Evolutionary conservation across 1,140 invertebrate species (phyloP).

Genomic region (Pseudomyrmex gracilis): DNA sequence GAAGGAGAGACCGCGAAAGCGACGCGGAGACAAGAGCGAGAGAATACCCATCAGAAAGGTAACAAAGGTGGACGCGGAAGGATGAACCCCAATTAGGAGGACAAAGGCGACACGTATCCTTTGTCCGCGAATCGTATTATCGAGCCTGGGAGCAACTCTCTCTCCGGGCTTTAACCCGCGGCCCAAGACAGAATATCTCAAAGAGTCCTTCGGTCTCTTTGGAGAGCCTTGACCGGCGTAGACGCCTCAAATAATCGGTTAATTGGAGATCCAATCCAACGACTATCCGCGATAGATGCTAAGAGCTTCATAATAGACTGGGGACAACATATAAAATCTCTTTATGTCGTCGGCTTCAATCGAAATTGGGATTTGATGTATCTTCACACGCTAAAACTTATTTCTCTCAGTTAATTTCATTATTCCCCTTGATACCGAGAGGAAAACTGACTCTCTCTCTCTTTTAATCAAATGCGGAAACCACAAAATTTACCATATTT

Average conservation of each 20-base stretch:
- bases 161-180: background rate
- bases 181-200: slow-evolving; percentile 41
- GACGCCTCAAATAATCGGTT: slow-evolving; percentile 57
- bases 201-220: slow-evolving; percentile 59
- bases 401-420: background rate
- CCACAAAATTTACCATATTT: no score
- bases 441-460: no score
- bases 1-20: background rate
- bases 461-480: background rate
- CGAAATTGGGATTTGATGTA: background rate
- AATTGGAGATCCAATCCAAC: slow-evolving; percentile 61
- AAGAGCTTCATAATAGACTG: slow-evolving; percentile 12
- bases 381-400: background rate
- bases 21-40: slow-evolving; percentile 1
- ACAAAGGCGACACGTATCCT: slow-evolving; percentile 69
- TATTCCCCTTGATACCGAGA: background rate
- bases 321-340: background rate
- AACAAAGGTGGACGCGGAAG: slow-evolving; percentile 38
- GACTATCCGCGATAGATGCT: slow-evolving; percentile 1
- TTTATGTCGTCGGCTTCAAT: background rate
- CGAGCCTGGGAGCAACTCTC: slow-evolving; percentile 46
- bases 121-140: slow-evolving; percentile 69
- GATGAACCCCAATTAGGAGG: slow-evolving; percentile 58
- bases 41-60: slow-evolving; percentile 45
- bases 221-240: slow-evolving; percentile 23